phyloP scores from a whole-genome alignment of 2,888 invertebrate genomes.

The Orchesellides sinensis region DNA sequence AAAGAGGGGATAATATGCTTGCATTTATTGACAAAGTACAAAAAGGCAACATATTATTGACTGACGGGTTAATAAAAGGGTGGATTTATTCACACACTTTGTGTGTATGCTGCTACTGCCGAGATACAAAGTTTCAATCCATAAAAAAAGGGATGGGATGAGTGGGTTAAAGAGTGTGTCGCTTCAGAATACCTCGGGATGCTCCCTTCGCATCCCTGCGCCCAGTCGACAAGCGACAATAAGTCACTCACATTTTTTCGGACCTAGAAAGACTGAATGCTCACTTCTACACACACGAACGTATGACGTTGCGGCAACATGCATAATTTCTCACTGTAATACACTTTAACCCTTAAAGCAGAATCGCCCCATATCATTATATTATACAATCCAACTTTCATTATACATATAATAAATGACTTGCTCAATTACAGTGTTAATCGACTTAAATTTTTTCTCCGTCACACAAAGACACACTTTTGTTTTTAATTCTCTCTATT shows the following conservation, averaged over 20 bases:
- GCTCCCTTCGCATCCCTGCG: background rate
- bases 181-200: too few relatives aligned
- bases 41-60: slow-evolving; percentile 50
- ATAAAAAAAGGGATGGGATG: background rate
- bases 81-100: slow-evolving; percentile 35
- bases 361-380: background rate
- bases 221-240: slow-evolving; percentile 51
- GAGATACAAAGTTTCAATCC: background rate
- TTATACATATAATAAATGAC: slow-evolving; percentile 50
- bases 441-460: slow-evolving; percentile 68
- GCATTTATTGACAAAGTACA: slow-evolving; percentile 12
- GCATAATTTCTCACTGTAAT: slow-evolving; percentile 35
- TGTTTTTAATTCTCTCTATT: background rate
- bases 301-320: slow-evolving; percentile 12
- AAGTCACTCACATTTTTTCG: slow-evolving; percentile 39
- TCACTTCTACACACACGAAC: slow-evolving; percentile 1
- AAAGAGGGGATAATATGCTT: too few relatives aligned
- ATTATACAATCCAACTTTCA: background rate
- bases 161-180: too few relatives aligned
- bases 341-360: background rate
- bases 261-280: background rate
- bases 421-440: slow-evolving; percentile 71
- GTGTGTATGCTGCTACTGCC: too few relatives aligned
- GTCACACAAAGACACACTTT: background rate
- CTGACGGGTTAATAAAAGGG: slow-evolving; percentile 60